phyloP scores from a whole-genome alignment of 2,888 invertebrate species.

The Ptilodon capucinus region DNA sequence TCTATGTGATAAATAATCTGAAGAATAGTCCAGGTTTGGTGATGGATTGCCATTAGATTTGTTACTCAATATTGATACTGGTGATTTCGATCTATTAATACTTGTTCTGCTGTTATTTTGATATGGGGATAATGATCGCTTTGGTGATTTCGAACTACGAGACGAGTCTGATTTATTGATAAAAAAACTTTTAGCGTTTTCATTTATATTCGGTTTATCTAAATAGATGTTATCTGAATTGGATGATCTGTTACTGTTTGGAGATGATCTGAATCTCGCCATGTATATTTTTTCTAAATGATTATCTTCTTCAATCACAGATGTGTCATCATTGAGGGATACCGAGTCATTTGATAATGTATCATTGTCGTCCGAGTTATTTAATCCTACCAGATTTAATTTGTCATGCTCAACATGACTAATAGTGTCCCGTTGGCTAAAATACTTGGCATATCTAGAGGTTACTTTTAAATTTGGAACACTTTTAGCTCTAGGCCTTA shows the following conservation, averaged over 20 bases:
- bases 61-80: conserved; percentile 45
- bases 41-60: conserved; percentile 35
- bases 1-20: conserved; percentile 20
- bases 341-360: conserved; percentile 35
- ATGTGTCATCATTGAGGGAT: conserved; percentile 34
- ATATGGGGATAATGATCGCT: conserved; percentile 32
- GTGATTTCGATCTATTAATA: conserved; percentile 44
- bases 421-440: conserved; percentile 68
- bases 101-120: conserved; percentile 27
- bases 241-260: conserved; percentile 40
- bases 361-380: conserved; percentile 29
- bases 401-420: conserved; percentile 57
- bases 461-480: conserved; percentile 76
- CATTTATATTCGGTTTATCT: conserved; percentile 27
- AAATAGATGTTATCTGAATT: conserved; percentile 29
- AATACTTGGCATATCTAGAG: conserved; percentile 78
- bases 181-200: conserved; percentile 53
- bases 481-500: conserved; percentile 72
- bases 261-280: conserved; percentile 63
- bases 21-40: conserved; percentile 13
- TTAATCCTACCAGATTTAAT: conserved; percentile 32
- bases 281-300: conserved; percentile 68
- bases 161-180: conserved; percentile 47
- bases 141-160: conserved; percentile 47
- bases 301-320: conserved; percentile 55